phyloP scores from a whole-genome alignment of 2,113 vertebrate species.

The Ceuthmochares aereus region DNA sequence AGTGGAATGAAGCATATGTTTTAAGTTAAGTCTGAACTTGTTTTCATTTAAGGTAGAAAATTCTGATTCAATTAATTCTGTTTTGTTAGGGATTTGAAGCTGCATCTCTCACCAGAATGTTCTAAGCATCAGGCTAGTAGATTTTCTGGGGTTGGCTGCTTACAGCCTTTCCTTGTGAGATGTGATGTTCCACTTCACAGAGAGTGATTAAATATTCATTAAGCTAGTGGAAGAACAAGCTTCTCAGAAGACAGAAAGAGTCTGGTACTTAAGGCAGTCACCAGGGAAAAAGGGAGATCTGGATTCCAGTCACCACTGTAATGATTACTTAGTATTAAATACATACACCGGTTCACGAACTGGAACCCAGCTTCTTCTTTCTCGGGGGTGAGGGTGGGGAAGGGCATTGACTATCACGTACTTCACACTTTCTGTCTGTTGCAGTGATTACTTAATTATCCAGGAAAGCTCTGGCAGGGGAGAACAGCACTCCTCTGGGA shows the following conservation, averaged over 20 bases:
- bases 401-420: not conserved
- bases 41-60: conserved; percentile 24
- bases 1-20: not conserved
- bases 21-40: not conserved
- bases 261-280: conserved; percentile 70
- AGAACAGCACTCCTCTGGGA: not conserved
- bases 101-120: conserved; percentile 13
- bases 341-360: conserved; percentile 61
- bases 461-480: not conserved
- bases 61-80: not conserved
- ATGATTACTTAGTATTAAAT: conserved; percentile 69
- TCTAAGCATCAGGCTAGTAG: conserved; percentile 37
- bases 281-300: conserved; percentile 66
- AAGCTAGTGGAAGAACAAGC: conserved; percentile 68
- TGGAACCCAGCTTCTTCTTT: conserved; percentile 56
- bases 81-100: conserved; percentile 45
- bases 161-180: conserved; percentile 36
- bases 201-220: conserved; percentile 71
- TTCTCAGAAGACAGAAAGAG: conserved; percentile 70
- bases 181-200: conserved; percentile 70
- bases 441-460: conserved; percentile 54
- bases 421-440: conserved; percentile 38
- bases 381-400: not conserved
- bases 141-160: conserved; percentile 65
- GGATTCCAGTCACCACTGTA: conserved; percentile 71